These are phyloP conservation scores for Cardiocondyla obscurior DNA, from an alignment of 1,140 invertebrate genomes.

Conservation along the genomic window DNA sequence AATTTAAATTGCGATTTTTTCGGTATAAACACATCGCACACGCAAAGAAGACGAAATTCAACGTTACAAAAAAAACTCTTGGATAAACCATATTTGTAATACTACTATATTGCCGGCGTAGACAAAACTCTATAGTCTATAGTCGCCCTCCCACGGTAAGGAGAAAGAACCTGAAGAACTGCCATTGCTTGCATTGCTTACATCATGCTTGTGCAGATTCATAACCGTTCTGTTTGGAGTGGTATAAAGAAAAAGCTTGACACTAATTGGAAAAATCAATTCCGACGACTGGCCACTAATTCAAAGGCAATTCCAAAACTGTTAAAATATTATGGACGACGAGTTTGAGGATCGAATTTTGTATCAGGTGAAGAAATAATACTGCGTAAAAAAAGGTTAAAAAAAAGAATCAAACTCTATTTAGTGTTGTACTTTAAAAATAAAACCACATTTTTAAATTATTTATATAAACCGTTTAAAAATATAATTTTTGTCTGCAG, in stretches of 20 bases:
- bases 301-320: slow-evolving; percentile 34
- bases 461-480: background rate
- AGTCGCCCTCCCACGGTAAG: too few species aligned
- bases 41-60: too few species aligned
- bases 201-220: background rate
- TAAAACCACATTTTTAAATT: background rate
- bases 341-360: slow-evolving; percentile 93
- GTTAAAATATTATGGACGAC: slow-evolving; percentile 89
- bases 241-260: background rate
- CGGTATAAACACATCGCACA: too few species aligned
- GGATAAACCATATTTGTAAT: too few species aligned
- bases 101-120: too few species aligned
- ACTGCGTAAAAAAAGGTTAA: background rate
- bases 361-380: slow-evolving; percentile 85
- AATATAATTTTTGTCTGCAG: slow-evolving; percentile 64
- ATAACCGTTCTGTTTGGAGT: background rate
- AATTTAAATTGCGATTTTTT: too few species aligned
- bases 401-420: background rate
- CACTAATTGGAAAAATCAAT: background rate
- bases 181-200: background rate
- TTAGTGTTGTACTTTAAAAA: background rate
- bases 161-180: background rate
- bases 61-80: too few species aligned
- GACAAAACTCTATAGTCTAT: too few species aligned
- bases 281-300: background rate